These are phyloP conservation scores for Cartodere bifasciata DNA, from an alignment of 2,888 invertebrate species.

Conservation along the genomic window DNA sequence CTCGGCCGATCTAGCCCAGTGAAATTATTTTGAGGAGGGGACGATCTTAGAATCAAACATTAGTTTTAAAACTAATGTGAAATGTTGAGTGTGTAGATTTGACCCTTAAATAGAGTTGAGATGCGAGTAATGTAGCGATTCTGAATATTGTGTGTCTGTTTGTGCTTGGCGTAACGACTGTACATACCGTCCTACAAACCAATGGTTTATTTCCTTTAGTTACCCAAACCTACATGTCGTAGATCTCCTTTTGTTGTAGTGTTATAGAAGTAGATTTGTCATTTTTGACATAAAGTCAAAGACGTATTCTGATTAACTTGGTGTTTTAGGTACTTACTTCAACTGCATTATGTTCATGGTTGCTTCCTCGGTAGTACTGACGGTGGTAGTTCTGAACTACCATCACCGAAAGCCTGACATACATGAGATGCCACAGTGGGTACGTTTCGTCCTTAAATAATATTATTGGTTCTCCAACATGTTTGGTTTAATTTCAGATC, in stretches of 20 bases:
- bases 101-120: slow-evolving; percentile 9
- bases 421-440: slow-evolving; percentile 95
- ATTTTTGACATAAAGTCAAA: slow-evolving; percentile 1
- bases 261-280: background rate
- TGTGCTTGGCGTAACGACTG: slow-evolving; percentile 31
- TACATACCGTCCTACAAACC: too few species aligned
- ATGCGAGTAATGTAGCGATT: slow-evolving; percentile 21
- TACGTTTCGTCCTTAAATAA: slow-evolving; percentile 39
- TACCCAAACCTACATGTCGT: slow-evolving; percentile 15
- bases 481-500: slow-evolving; percentile 48
- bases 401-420: slow-evolving; percentile 95
- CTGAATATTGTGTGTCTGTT: slow-evolving; percentile 28
- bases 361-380: slow-evolving; percentile 92
- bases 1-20: slow-evolving; percentile 30
- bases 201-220: slow-evolving; percentile 17
- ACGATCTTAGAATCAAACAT: slow-evolving; percentile 30
- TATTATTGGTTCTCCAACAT: background rate
- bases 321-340: slow-evolving; percentile 77
- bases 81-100: slow-evolving; percentile 24
- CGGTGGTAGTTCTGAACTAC: slow-evolving; percentile 93
- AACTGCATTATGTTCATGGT: slow-evolving; percentile 99
- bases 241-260: slow-evolving; percentile 13
- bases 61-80: slow-evolving; percentile 23
- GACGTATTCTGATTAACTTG: slow-evolving; percentile 16
- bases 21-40: slow-evolving; percentile 34